Conservation (phyloP, 2,797 vertebrate species). For the Artibeus lituratus region DNA sequence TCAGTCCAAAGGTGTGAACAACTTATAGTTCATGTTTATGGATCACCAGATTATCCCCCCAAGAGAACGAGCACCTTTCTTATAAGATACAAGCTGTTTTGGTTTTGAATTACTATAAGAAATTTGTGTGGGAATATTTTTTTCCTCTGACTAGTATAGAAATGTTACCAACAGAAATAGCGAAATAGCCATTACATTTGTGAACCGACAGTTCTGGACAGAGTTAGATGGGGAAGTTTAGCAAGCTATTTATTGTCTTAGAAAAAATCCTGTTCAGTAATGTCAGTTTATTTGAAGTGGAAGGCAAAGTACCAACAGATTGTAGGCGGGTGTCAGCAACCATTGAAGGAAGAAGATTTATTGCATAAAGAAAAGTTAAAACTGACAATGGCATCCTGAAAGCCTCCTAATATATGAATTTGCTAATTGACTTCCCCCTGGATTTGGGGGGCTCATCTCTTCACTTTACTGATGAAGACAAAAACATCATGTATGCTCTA, state of each 20-base stretch:
- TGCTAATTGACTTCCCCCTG: background rate
- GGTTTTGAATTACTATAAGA: background rate
- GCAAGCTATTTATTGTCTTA: background rate
- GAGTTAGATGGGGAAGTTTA: background rate
- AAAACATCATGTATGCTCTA: background rate
- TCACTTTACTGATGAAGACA: background rate
- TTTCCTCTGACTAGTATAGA: background rate
- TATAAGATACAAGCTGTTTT: background rate
- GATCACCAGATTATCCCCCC: background rate
- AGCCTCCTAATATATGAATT: background rate
- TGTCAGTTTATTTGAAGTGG: background rate
- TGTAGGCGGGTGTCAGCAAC: background rate
- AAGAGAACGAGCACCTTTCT: background rate
- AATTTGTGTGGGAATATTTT: background rate
- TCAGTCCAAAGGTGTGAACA: background rate
- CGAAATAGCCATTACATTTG: background rate
- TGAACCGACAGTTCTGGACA: background rate
- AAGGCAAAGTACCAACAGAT: background rate
- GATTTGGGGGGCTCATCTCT: background rate
- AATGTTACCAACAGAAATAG: background rate
- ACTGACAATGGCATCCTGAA: background rate
- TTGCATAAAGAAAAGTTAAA: background rate
- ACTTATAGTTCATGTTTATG: conserved; percentile 23
- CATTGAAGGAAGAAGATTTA: background rate
- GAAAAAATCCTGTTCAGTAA: background rate